Percentiles rank a stretch among this genome's conserved stretches.
Evolutionary conservation across 2,888 invertebrate species (phyloP).

Genomic region (Helicoverpa assulta): DNA sequence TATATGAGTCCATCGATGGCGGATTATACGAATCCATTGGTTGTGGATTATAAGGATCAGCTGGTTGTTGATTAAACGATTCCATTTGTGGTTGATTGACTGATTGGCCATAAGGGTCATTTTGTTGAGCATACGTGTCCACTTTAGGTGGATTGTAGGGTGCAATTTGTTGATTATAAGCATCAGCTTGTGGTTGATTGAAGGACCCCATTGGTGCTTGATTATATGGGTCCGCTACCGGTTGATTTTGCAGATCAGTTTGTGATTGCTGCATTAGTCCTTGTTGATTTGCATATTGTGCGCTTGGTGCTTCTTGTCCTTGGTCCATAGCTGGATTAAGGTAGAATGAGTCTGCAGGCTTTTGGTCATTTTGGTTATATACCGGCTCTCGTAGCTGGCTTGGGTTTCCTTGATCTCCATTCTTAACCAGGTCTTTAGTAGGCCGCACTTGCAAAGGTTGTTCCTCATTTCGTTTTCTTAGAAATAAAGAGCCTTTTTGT

Average conservation of each 20-base stretch:
- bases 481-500: background rate
- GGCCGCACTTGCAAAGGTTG: constrained; percentile 22
- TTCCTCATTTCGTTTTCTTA: constrained; percentile 24
- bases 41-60: background rate
- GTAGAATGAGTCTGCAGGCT: background rate
- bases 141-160: constrained; percentile 9
- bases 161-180: constrained; percentile 13
- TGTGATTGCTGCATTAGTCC: constrained; percentile 4
- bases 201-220: background rate
- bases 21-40: constrained; percentile 11
- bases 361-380: background rate
- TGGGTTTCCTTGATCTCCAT: background rate
- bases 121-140: constrained; percentile 1
- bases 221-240: background rate
- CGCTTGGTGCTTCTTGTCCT: background rate
- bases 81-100: constrained; percentile 12
- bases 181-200: constrained; percentile 22
- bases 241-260: constrained; percentile 15
- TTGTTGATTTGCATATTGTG: constrained; percentile 7
- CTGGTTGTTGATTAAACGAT: constrained; percentile 3
- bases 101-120: background rate
- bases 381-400: background rate
- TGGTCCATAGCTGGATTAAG: background rate
- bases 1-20: constrained; percentile 5
- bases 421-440: constrained; percentile 3